phyloP scores from a whole-genome alignment of 2,113 vertebrate species.

The Microtus richardsoni region DNA sequence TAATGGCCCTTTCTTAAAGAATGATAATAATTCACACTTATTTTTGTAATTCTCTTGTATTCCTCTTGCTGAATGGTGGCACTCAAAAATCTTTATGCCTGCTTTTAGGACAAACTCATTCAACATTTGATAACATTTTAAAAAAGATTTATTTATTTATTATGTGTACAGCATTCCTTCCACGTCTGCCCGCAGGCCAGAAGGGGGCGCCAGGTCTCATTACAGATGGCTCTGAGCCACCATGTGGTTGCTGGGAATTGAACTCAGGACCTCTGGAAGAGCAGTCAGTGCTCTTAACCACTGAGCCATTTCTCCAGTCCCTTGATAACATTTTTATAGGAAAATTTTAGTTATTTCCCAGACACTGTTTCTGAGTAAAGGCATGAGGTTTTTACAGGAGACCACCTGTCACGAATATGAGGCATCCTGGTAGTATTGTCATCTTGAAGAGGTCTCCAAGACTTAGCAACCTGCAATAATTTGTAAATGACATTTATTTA shows the following conservation, averaged over 20 bases:
- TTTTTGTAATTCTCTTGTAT: neutral
- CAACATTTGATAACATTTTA: neutral
- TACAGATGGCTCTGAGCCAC: no score
- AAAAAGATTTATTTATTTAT: no score
- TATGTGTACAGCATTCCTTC: no score
- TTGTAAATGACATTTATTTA: conserved; percentile 22
- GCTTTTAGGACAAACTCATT: neutral
- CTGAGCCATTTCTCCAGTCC: no score
- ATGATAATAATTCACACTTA: neutral
- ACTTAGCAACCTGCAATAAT: neutral
- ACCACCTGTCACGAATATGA: neutral
- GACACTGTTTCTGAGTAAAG: neutral
- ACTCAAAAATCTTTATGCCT: neutral
- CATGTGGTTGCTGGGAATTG: no score
- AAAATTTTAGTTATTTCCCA: neutral
- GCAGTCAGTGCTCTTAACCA: no score
- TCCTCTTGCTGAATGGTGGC: neutral
- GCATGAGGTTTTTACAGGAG: neutral
- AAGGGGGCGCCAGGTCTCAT: no score
- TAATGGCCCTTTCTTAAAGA: neutral
- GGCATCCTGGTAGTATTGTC: neutral
- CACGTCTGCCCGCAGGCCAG: no score
- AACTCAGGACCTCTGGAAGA: no score
- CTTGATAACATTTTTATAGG: neutral
- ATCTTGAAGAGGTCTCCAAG: neutral